A percentile compares a stretch with the other conserved stretches of the same genome.
phyloP scores from a whole-genome alignment of 1,140 invertebrate species.

The Epicauta chinensis region DNA sequence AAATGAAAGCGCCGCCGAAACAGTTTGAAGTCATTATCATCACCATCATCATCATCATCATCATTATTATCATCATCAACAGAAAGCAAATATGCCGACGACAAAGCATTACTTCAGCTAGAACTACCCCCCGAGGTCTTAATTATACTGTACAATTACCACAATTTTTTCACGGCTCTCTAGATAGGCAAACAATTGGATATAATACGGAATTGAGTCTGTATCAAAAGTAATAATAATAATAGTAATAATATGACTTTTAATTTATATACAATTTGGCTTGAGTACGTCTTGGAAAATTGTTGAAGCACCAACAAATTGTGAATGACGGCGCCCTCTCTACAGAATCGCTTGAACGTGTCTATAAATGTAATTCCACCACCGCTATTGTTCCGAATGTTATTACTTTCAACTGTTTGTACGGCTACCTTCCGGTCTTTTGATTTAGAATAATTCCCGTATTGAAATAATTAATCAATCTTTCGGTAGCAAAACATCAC shows the following conservation, averaged over 20 bases:
- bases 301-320: no score
- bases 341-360: background rate
- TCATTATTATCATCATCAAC: no score
- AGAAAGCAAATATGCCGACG: background rate
- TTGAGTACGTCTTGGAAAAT: no score
- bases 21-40: conserved; percentile 8
- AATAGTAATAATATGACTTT: no score
- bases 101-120: conserved; percentile 15
- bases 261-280: no score
- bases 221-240: no score
- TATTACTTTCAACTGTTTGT: conserved; percentile 2
- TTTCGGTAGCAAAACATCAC: conserved; percentile 14
- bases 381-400: background rate
- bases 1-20: conserved; percentile 17
- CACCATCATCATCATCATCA: background rate
- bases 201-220: no score
- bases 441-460: conserved; percentile 13
- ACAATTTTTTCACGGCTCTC: background rate
- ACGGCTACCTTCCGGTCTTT: conserved; percentile 9
- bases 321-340: conserved; percentile 6
- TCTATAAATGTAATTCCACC: background rate
- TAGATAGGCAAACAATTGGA: no score
- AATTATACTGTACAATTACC: conserved; percentile 22
- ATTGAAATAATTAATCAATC: conserved; percentile 18
- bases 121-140: conserved; percentile 16